Conservation (phyloP, 2,113 vertebrate species). For the Ornithorhynchus anatinus region DNA sequence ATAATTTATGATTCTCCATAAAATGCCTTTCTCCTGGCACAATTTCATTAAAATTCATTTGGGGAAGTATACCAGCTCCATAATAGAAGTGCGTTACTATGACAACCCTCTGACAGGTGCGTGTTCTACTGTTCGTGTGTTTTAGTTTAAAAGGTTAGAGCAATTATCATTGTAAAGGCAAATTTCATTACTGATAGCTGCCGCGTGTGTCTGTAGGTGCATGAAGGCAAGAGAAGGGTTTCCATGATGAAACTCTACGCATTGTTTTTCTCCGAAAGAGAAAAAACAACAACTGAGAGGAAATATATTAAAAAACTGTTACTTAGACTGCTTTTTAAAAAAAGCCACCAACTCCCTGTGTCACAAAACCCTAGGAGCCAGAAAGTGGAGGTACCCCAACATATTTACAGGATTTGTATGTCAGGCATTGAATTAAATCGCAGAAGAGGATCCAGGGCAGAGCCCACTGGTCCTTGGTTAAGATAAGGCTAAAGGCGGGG, state of each 20-base stretch:
- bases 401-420: too few species aligned
- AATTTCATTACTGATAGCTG: slow-evolving; percentile 16
- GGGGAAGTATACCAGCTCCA: slow-evolving; percentile 37
- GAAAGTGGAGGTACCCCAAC: too few species aligned
- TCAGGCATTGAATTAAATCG: too few species aligned
- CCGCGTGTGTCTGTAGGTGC: background rate
- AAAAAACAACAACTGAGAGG: background rate
- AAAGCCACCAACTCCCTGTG: too few species aligned
- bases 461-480: too few species aligned
- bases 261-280: slow-evolving; percentile 1
- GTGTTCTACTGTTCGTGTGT: background rate
- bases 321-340: too few species aligned
- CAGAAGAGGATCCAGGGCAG: too few species aligned
- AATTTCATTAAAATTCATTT: slow-evolving; percentile 51
- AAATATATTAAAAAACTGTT: slow-evolving; percentile 1
- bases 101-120: slow-evolving; percentile 55
- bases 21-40: background rate
- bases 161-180: slow-evolving; percentile 30
- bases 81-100: slow-evolving; percentile 55
- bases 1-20: slow-evolving; percentile 48
- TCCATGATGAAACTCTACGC: slow-evolving; percentile 1
- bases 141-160: slow-evolving; percentile 58
- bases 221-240: background rate
- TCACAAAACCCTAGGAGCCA: too few species aligned
- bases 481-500: too few species aligned